Base-by-base conservation (phyloP, 2,888 invertebrate genomes). In the Tinea pellionella region DNA sequence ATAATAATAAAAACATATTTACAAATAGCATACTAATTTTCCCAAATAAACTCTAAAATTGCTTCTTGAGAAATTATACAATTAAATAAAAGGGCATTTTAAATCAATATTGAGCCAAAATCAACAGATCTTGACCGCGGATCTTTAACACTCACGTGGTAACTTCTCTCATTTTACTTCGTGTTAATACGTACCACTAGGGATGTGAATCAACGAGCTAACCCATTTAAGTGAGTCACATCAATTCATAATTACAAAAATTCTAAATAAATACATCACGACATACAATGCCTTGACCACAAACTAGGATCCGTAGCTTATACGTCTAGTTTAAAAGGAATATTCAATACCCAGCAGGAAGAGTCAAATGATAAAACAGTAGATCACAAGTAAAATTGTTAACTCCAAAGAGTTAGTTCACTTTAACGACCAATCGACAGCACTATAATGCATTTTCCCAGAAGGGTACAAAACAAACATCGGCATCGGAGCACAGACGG, bases 21-120 rank as follows among this genome's bases (percentile, higher is more conserved):
- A 37, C 2, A 37, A 9, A 9, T 37, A 37, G 37, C 37, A 9
- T 37, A 13, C 24, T 55, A 55, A 55, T 55, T 55, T 18, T 29
- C n/a, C n/a, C 55, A 24, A 55, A 55, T 55, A 55, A 55, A 55
- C 55, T 24, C 24, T 2, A 55, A 55, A 55, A 13, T 18, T 29
- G 55, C 55, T 55, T 55, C 55, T n/a, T 24, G 19, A 55, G 55
- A 55, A 55, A 55, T 55, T 55, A 55, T 18, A 55, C 55, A 55
- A n/a, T 16, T 55, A 16, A 55, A n/a, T 2, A 37, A 37, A 47
- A 47, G 2, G 9, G 47, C 12, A 16, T 12, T n/a, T 18, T 24
- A 12, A 55, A 55, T 29, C 55, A 55, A 55, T 55, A 55, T 55
- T 55, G 55, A 24, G 4, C 2, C 4, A n/a, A 19, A 2, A 2